These are phyloP conservation scores for Ochlodes sylvanus DNA, from an alignment of 2,888 invertebrate genomes.

Conservation along the genomic window DNA sequence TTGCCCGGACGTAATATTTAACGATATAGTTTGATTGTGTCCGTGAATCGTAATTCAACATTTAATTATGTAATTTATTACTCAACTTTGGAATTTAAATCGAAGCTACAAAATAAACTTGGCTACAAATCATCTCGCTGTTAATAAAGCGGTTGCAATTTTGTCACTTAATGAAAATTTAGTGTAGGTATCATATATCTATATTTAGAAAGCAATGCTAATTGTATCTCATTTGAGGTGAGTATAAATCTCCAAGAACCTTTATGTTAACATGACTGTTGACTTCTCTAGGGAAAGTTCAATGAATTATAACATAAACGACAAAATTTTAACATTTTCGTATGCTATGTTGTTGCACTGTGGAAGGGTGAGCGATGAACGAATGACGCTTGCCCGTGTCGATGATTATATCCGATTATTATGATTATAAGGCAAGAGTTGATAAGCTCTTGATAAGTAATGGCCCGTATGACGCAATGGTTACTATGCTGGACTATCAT, in stretches of 20 bases:
- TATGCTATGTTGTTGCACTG: constrained; percentile 17
- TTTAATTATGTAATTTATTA: constrained; percentile 1
- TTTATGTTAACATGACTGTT: constrained; percentile 36
- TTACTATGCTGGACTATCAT: too few species aligned
- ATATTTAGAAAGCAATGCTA: constrained; percentile 38
- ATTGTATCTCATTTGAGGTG: constrained; percentile 38
- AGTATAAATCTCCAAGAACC: constrained; percentile 34
- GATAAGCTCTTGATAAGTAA: too few species aligned
- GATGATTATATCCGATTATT: too few species aligned
- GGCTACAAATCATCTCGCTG: neutral
- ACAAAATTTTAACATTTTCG: constrained; percentile 32
- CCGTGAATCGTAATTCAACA: constrained; percentile 30
- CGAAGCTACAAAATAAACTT: constrained; percentile 11
- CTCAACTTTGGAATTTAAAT: constrained; percentile 18
- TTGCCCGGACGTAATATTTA: constrained; percentile 28
- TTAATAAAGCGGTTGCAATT: constrained; percentile 11
- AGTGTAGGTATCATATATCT: constrained; percentile 22
- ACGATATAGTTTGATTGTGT: constrained; percentile 34
- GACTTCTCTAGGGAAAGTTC: constrained; percentile 37
- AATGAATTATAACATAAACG: constrained; percentile 36
- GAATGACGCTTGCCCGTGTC: too few species aligned
- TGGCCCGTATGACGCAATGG: too few species aligned
- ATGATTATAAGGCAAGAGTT: too few species aligned
- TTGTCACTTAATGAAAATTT: constrained; percentile 21
- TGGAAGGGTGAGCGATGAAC: neutral